Evolutionary conservation across 2,797 vertebrate genomes (phyloP).

Genomic region (Acrossocheilus fasciatus): DNA sequence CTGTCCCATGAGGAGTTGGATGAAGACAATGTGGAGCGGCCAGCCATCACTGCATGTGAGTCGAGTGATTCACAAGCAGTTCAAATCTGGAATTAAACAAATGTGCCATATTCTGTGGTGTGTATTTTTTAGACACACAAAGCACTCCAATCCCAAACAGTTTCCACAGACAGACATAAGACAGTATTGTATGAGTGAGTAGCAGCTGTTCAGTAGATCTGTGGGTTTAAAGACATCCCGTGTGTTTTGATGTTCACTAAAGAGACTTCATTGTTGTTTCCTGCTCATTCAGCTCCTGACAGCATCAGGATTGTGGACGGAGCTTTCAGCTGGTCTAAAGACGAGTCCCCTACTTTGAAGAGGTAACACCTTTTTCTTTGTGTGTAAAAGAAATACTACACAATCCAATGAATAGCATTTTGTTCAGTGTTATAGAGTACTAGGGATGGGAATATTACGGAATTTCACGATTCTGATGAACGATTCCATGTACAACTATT

Average conservation of each 20-base stretch:
- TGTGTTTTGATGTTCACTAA: constrained; percentile 32
- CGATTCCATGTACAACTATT: background rate
- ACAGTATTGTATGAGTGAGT: background rate
- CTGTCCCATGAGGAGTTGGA: constrained; percentile 95
- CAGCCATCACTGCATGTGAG: constrained; percentile 76
- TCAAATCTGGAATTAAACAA: background rate
- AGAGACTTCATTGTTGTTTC: constrained; percentile 27
- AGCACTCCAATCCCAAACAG: background rate
- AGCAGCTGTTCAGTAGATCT: constrained; percentile 1
- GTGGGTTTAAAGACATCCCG: constrained; percentile 2
- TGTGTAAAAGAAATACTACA: background rate
- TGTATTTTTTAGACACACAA: background rate
- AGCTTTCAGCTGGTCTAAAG: constrained; percentile 90
- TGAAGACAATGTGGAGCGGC: constrained; percentile 83
- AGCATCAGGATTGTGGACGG: constrained; percentile 85
- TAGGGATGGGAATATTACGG: background rate
- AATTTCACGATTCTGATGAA: background rate
- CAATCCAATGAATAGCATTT: background rate
- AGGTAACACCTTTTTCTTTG: constrained; percentile 73
- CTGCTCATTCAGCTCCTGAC: constrained; percentile 72
- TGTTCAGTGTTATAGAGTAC: background rate
- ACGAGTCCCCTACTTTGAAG: constrained; percentile 82
- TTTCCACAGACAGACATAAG: background rate
- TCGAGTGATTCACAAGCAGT: background rate
- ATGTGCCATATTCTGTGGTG: background rate